These are phyloP conservation scores for Prunella fulvescens DNA, from an alignment of 2,113 vertebrate genomes.

Conservation along the genomic window DNA sequence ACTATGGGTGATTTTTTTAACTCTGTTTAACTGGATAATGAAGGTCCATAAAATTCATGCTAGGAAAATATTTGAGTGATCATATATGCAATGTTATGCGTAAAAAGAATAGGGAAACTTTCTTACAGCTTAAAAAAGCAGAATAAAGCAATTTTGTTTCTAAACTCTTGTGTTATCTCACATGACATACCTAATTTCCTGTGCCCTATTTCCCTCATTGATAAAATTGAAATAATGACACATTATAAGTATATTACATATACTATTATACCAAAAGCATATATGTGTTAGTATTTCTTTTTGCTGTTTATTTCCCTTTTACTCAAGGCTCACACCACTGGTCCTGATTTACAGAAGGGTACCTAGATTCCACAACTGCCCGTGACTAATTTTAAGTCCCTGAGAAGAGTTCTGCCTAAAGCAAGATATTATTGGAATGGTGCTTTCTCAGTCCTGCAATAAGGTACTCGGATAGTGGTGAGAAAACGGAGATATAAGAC, in stretches of 20 bases:
- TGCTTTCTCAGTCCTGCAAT: neutral
- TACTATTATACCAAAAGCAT: neutral
- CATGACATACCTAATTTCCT: neutral
- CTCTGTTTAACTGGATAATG: neutral
- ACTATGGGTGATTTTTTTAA: neutral
- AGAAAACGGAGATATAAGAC: neutral
- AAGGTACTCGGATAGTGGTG: neutral
- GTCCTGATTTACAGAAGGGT: neutral
- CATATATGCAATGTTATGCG: neutral
- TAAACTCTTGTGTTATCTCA: neutral
- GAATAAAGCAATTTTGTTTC: neutral
- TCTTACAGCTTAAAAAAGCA: neutral
- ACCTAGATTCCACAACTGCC: neutral
- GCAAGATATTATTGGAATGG: neutral
- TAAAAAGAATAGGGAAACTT: neutral
- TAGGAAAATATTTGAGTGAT: neutral
- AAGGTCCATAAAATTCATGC: neutral
- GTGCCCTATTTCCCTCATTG: neutral
- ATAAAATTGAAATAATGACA: neutral
- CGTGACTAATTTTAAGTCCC: neutral
- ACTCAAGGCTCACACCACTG: neutral
- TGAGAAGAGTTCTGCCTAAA: neutral
- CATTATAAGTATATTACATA: neutral
- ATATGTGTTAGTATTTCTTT: neutral
- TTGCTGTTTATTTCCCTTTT: neutral